Base-by-base conservation (phyloP, 2,888 invertebrate genomes). In the Dryobota labecula region DNA sequence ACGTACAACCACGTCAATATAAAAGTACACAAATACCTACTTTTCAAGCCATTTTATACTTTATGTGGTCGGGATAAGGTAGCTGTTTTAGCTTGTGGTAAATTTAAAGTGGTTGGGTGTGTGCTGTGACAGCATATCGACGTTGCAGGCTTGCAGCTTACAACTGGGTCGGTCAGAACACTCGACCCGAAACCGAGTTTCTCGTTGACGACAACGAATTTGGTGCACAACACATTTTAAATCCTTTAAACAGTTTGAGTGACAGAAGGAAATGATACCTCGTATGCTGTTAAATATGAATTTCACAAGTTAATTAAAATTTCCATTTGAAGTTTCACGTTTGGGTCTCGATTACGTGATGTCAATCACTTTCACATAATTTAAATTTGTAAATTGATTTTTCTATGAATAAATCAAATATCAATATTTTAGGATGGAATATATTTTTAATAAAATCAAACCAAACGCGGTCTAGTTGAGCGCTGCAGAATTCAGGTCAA, bases 131-230 rank as follows among this genome's bases (percentile, higher is more conserved):
- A 91, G 90, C 89, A 88, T 91, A 92, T 93, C 90, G 93, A 92
- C 91, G 88, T 89, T 86, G 88, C 79, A 80, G 82, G 69, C 65
- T 82, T 78, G 73, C 87, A 84, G 86, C 86, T 86, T 72, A 86
- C 90, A 93, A 92, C 92, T 94, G 87, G 93, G 94, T 94, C 94
- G 94, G 91, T 89, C 88, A 86, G 83, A 84, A 85, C 90, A 91
- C 94, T 94, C 92, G 92, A 93, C 92, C 92, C 87, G 82, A 89
- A 90, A 91, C 88, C 85, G 81, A 84, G 80, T 82, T 86, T 86
- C 86, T 84, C 85, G 86, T 87, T 86, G 76, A 73, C 70, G 85
- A 86, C 89, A 80, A 83, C 86, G 86, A 88, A 89, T 89, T 89
- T 84, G 76, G 85, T 83, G 74, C 84, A 85, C 82, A 84, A 84